Evolutionary conservation across 2,113 vertebrate species (phyloP).

Genomic region (zebrafish (Danio rerio)): GRCz12tu NC_133186.1:43829501-43830000

Average conservation of each 20-base stretch:
- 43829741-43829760: constrained; percentile 10
- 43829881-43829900: too few relatives aligned
- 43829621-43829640: background rate
- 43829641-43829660: background rate
- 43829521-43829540: constrained; percentile 26
- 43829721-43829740: constrained; percentile 8
- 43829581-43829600: constrained; percentile 15
- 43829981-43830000: too few relatives aligned
- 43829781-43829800: background rate
- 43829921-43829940: too few relatives aligned
- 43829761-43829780: background rate
- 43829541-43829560: too few relatives aligned
- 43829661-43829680: background rate
- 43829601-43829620: constrained; percentile 23
- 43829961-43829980: too few relatives aligned
- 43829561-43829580: background rate
- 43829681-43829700: constrained; percentile 13
- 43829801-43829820: constrained; percentile 20
- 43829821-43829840: constrained; percentile 7
- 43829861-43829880: background rate
- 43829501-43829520: constrained; percentile 14
- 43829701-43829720: constrained; percentile 14
- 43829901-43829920: too few relatives aligned
- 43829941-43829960: too few relatives aligned
- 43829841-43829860: background rate